These are phyloP conservation scores for Macroramphosus scolopax DNA, from an alignment of 2,797 vertebrate genomes.

Conservation along the genomic window DNA sequence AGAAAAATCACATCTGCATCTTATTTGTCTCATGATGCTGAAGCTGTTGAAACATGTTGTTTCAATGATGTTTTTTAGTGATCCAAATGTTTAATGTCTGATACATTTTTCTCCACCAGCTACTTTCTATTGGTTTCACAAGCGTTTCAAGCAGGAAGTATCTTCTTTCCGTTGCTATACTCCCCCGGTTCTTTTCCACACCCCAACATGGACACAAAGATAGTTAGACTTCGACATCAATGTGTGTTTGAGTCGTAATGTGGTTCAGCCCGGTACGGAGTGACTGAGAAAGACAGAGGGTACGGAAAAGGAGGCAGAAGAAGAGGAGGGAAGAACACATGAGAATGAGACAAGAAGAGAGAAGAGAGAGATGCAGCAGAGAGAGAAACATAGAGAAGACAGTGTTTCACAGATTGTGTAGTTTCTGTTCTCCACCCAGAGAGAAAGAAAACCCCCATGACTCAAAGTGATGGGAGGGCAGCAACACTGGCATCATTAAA, in stretches of 20 bases:
- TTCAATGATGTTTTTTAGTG: no score
- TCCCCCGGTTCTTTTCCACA: background rate
- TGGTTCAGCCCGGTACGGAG: constrained; percentile 7
- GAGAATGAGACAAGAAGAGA: background rate
- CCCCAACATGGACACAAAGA: constrained; percentile 1
- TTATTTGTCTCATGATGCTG: background rate
- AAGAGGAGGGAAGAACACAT: background rate
- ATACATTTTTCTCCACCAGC: no score
- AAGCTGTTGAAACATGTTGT: no score
- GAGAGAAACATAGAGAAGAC: background rate
- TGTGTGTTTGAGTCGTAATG: constrained; percentile 1
- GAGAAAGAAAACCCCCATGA: constrained; percentile 35
- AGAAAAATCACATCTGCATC: background rate
- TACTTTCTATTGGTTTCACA: background rate
- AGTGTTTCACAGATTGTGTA: constrained; percentile 17
- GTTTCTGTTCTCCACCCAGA: constrained; percentile 17
- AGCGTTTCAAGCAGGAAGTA: background rate
- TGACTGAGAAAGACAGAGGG: background rate
- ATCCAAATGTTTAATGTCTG: no score
- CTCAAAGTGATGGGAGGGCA: constrained; percentile 32
- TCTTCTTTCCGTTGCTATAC: background rate
- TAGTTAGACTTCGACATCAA: background rate
- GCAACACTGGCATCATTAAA: constrained; percentile 38
- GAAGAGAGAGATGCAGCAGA: constrained; percentile 3
- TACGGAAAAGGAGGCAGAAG: background rate